Conservation (phyloP, 2,888 invertebrate genomes). For the Agonum fuliginosum region DNA sequence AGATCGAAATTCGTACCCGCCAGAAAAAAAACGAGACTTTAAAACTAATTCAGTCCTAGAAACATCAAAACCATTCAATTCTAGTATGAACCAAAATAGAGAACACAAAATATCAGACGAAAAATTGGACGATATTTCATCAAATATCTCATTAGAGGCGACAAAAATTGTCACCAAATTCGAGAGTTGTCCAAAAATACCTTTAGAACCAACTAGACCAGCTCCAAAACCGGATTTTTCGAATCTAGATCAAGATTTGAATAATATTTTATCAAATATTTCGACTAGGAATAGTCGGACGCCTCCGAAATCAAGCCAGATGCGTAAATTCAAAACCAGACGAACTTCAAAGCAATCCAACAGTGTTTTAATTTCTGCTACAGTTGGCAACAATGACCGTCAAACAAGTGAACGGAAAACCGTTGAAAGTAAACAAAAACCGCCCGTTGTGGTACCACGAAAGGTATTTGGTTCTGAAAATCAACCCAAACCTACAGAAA, state of each 20-base stretch:
- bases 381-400: too few species aligned
- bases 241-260: background rate
- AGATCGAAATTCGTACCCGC: background rate
- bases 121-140: background rate
- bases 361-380: too few species aligned
- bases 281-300: background rate
- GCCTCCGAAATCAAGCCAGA: background rate
- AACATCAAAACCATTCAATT: background rate
- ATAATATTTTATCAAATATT: background rate
- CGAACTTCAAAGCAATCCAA: constrained; percentile 1
- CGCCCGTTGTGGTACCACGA: background rate
- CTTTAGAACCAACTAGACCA: background rate
- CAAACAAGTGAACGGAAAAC: background rate
- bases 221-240: background rate
- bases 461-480: background rate
- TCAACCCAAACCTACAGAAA: background rate
- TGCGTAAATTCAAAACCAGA: constrained; percentile 25
- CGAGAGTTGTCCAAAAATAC: background rate
- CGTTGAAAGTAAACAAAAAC: background rate
- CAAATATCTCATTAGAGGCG: background rate
- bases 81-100: too few species aligned
- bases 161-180: background rate
- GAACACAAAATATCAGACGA: background rate
- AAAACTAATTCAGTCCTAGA: background rate
- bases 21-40: too few species aligned